Evolutionary conservation across 1,140 invertebrate genomes (phyloP), one percentile per base, ranked within the genome.

Genomic region (Hycleus phaleratus): DNA sequence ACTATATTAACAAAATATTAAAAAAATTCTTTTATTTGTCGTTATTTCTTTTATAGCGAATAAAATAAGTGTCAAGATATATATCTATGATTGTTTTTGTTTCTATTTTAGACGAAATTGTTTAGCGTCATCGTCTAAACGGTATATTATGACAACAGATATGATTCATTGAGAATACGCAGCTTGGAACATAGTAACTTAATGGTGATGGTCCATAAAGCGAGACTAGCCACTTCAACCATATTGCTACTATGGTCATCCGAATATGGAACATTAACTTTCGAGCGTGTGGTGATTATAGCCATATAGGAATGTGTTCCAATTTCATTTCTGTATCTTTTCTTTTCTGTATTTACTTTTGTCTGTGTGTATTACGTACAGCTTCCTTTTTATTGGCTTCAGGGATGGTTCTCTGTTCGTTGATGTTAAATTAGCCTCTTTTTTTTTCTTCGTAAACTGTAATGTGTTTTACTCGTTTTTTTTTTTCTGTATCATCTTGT

Each of bases 161-260:
- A 53, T 53, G 51, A 53, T 53, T 53, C 51, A 53, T 53, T 53
- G 51, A 42, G 51, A 53, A 53, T 53, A 53, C 51, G 51, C 53
- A 56, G 32, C 53, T 48, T 56, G 45, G 44, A 39, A 42, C 46
- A 24, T 39, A 56, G 44, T 57, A 57, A 46, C 44, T 59, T 54
- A 54, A 59, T 59, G 58, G 51, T 59, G 51, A 59, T 59, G 51
- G 58, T 32, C 58, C 51, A 59, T 59, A 59, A 59, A 59, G 58
- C 49, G 58, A 59, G 42, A 48, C 58, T 53, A 50, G 58, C 50
- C 58, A 59, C 50, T 59, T 50, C 40, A 46, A 39, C 46, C 58
- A 49, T 59, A 59, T 59, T 59, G 58, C 53, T 50, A 46, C 53
- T 50, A 59, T 59, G 46, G 46, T 48, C 43, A 53, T 53, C 58